Conservation (phyloP, 1,140 invertebrate genomes). For the Potamilus streckersoni region DNA sequence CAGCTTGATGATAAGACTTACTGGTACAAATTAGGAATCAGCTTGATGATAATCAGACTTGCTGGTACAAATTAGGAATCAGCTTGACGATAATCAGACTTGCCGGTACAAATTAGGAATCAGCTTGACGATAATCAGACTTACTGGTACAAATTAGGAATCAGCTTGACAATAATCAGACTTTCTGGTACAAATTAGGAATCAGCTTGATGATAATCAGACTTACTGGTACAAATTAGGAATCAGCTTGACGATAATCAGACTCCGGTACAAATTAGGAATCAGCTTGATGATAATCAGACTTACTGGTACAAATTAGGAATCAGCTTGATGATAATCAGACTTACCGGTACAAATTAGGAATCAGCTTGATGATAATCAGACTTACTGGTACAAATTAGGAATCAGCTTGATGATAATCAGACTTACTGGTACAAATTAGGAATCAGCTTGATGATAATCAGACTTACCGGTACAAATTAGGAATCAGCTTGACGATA, state of each 20-base stretch:
- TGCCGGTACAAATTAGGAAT: constrained; percentile 99
- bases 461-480: too few species aligned
- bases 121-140: constrained; percentile 76
- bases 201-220: too few species aligned
- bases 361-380: too few species aligned
- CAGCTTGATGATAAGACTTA: too few species aligned
- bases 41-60: constrained; percentile 14
- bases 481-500: too few species aligned
- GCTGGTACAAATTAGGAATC: constrained; percentile 95
- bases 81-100: not conserved
- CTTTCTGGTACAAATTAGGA: too few species aligned
- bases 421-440: constrained; percentile 88
- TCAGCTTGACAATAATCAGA: too few species aligned
- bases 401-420: constrained; percentile 70
- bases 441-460: constrained; percentile 96
- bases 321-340: too few species aligned
- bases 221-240: constrained; percentile 95
- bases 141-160: too few species aligned
- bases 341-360: too few species aligned
- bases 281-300: constrained; percentile 86
- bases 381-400: constrained; percentile 89
- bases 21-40: too few species aligned
- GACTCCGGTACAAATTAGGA: constrained; percentile 94
- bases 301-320: too few species aligned
- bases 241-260: constrained; percentile 12